Evolutionary conservation across 2,797 vertebrate genomes (phyloP).

Genomic region (Neosilurus hyrtlii): DNA sequence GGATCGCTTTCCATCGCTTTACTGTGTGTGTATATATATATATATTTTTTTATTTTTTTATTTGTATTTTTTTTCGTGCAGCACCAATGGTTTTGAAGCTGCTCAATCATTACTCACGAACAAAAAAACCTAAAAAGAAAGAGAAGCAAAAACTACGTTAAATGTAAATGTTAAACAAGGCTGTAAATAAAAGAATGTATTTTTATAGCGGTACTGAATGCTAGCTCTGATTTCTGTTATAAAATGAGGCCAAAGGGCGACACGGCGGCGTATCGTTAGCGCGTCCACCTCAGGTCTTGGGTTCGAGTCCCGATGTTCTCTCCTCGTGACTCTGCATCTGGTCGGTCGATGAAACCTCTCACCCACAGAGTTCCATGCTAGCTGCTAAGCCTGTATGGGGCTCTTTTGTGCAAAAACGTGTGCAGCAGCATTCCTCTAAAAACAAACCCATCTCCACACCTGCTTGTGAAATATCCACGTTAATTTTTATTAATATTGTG

Average conservation of each 20-base stretch:
- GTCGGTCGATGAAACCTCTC: neutral
- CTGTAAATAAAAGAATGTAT: neutral
- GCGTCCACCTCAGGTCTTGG: no score
- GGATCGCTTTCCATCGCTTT: neutral
- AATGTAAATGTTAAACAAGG: neutral
- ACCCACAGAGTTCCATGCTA: neutral
- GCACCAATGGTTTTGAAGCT: neutral
- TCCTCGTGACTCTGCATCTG: neutral
- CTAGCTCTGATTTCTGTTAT: neutral
- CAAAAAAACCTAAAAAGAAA: neutral
- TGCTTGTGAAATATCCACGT: neutral
- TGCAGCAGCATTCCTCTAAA: neutral
- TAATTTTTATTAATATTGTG: neutral
- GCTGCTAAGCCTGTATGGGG: neutral
- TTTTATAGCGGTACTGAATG: constrained; percentile 1
- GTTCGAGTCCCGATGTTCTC: no score
- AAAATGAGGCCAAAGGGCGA: no score
- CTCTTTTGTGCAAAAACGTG: neutral
- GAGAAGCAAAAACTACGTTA: no score
- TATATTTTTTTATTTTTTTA: no score
- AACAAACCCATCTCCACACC: neutral
- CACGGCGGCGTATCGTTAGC: no score
- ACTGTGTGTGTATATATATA: no score
- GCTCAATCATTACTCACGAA: neutral
- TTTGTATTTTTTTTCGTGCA: neutral